phyloP scores from a whole-genome alignment of 37 sponge, comb jelly and placozoan species.

The Halichondria panicea region DNA sequence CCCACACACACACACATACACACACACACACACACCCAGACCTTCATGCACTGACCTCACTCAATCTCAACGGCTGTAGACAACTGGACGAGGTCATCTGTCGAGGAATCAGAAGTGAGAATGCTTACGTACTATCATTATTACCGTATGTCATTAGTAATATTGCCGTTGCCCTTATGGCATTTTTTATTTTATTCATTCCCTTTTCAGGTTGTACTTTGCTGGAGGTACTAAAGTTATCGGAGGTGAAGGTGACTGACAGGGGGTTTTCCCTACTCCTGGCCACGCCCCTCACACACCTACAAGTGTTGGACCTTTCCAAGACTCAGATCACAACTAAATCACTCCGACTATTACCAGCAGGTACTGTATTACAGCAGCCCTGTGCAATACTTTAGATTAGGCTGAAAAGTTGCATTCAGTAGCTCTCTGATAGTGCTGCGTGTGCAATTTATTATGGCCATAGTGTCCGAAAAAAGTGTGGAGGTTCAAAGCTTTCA shows the following conservation, averaged over 20 bases:
- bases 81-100: slow-evolving; percentile 47
- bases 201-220: slow-evolving; percentile 23
- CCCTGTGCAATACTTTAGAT: too few relatives aligned
- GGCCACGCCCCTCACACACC: slow-evolving; percentile 23
- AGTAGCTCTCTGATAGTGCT: too few relatives aligned
- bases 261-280: slow-evolving; percentile 34
- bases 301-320: slow-evolving; percentile 54
- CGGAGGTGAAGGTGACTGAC: slow-evolving; percentile 50
- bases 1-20: too few relatives aligned
- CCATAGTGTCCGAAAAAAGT: too few relatives aligned
- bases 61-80: slow-evolving; percentile 54
- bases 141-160: too few relatives aligned
- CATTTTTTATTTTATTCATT: neutral
- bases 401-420: too few relatives aligned
- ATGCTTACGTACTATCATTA: too few relatives aligned
- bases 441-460: too few relatives aligned
- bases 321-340: slow-evolving; percentile 36
- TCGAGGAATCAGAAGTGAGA: slow-evolving; percentile 44
- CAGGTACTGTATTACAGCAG: slow-evolving; percentile 7
- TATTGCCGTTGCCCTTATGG: too few relatives aligned
- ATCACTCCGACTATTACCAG: slow-evolving; percentile 11
- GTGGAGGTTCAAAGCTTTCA: too few relatives aligned
- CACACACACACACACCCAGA: too few relatives aligned
- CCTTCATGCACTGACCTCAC: slow-evolving; percentile 19
- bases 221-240: slow-evolving; percentile 31